Evolutionary conservation across 2,113 vertebrate genomes (phyloP), one percentile per base, ranked within the genome.

Genomic region (Rissa tridactyla): DNA sequence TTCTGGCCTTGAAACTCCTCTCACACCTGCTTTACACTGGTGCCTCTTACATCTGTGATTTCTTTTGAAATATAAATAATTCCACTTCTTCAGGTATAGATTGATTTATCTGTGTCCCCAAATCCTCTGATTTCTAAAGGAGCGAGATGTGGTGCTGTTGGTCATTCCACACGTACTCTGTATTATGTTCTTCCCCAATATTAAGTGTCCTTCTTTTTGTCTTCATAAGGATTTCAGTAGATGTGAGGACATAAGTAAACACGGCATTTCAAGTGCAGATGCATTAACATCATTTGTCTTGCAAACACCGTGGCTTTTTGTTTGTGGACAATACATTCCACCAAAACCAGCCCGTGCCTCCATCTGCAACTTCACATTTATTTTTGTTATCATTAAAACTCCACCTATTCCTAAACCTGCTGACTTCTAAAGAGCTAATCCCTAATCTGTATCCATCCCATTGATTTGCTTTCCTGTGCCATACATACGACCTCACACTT

Each of bases 51-150:
- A 38, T 49, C 15, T 34, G 29, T 47, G 21, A 65, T 81, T 44
- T 69, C 36, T 81, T 92, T 84, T 7, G 8, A 94, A 92, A 82
- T 46, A 73, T 2, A 71, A 79, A 62, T 42, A 51, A 42, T 90
- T 88, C 34, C 15, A 51, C 25, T 80, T 93, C 76, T 78, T 93
- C 23, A 60, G 10, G 6, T 75, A 47, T 36, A 86, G 46, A 15
- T 75, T 83, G 29, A 70, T 15, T 87, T 66, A 51, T 51, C 29
- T 54, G 27, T 38, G 51, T 44, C 34, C 23, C 46, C 60, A 78
- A 27, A 80, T 88, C 47, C 55, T 84, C 79, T 46, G 17, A 51
- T 87, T 95, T 94, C 69, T 91, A 34, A 75, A 92, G 58, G 80
- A 44, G 12, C 83, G n/a, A 18, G 12, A 21, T 22, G 14, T 2